Base-by-base conservation (phyloP, 2,888 invertebrate species). In the Drosophila niveifrons region DNA sequence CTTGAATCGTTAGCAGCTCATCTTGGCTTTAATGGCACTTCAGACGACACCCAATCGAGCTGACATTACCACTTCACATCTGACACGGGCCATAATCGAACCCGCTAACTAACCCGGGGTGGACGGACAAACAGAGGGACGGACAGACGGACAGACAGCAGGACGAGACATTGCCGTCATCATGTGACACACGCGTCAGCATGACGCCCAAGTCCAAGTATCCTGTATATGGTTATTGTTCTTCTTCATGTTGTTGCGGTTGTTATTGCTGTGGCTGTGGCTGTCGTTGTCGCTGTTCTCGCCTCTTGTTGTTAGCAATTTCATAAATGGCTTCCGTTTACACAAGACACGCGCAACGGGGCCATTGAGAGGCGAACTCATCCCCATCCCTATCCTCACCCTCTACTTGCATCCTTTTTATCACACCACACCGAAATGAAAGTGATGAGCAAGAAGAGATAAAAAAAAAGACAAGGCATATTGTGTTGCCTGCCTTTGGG, bases 261-360 rank as follows among this genome's bases (percentile, higher is more conserved):
- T 69, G 70, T 36, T 66, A 36, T 36, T 36, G 36, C 36, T 6
- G 36, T 4, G n/a, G 36, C 11, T 36, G 36, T 36, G 0, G 29
- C 8, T 34, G 34, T 34, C 59, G 66, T 18, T 69, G 70, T 36
- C 64, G 50, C 4, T 59, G 59, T 13, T 31, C 47, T 15, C 11
- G 31, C 58, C 55, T 58, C 58, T 68, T 57, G 74, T 76, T 80
- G 72, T 84, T 78, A 82, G 78, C 87, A 87, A 82, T 87, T 82
- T 80, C 70, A 82, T 82, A 87, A 85, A 85, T 85, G 85, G 84
- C 82, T 85, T 84, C 85, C 80, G 76, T 74, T 82, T 56, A 72
- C 72, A 72, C 57, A 75, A 58, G 61, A 72, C 75, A 75, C 75
- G 75, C 72, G 64, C 61, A 55, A 58, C 57, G 57, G 17, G 47